Percentiles rank a stretch among this genome's conserved stretches.
These are phyloP conservation scores for Agonopterix heracliana DNA, from an alignment of 2,888 invertebrate genomes.

Conservation along the genomic window DNA sequence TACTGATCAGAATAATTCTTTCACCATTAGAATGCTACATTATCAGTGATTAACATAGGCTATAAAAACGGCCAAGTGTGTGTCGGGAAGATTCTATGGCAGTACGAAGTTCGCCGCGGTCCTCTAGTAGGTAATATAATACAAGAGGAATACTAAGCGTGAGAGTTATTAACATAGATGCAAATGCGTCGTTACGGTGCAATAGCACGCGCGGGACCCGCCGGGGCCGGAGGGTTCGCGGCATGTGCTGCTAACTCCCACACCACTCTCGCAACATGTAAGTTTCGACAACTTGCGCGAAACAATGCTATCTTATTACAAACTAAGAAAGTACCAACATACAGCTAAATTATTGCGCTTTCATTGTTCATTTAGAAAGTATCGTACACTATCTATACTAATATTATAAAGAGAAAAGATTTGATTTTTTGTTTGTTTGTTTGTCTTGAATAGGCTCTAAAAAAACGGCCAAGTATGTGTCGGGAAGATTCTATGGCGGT, in stretches of 20 bases:
- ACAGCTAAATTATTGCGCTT: neutral
- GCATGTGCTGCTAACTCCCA: conserved; percentile 14
- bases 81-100: too few relatives aligned
- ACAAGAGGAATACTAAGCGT: conserved; percentile 38
- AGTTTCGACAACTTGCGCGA: conserved; percentile 23
- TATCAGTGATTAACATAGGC: too few relatives aligned
- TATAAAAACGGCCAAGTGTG: too few relatives aligned
- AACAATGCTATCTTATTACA: conserved; percentile 26
- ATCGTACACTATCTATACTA: too few relatives aligned
- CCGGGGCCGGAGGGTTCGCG: conserved; percentile 24
- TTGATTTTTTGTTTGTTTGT: too few relatives aligned
- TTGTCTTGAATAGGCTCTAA: too few relatives aligned
- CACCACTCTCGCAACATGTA: conserved; percentile 25
- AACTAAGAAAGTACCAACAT: neutral
- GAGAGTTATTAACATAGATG: conserved; percentile 45
- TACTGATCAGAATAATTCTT: too few relatives aligned
- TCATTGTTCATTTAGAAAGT: neutral
- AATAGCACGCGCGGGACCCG: conserved; percentile 34
- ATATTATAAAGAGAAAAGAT: too few relatives aligned
- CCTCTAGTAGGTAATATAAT: conserved; percentile 12
- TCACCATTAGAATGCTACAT: too few relatives aligned
- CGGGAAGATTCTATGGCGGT: too few relatives aligned
- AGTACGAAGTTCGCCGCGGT: too few relatives aligned
- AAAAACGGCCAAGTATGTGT: too few relatives aligned
- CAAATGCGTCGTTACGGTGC: conserved; percentile 43